Percentiles rank a stretch among this genome's conserved stretches.
Evolutionary conservation across 2,797 vertebrate genomes (phyloP).

Genomic region (Chiloscyllium punctatum): DNA sequence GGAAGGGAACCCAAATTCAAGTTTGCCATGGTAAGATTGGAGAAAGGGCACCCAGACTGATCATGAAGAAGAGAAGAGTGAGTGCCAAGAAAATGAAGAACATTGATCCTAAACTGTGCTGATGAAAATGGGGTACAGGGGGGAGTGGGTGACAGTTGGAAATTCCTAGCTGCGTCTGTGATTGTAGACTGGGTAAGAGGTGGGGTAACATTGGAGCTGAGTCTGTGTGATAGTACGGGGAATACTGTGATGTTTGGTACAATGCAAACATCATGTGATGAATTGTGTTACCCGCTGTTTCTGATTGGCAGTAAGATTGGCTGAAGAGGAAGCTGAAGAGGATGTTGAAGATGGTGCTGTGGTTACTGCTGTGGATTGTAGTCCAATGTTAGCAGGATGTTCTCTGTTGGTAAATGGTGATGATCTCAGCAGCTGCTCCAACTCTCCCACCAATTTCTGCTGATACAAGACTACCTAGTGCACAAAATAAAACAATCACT

Average conservation of each 20-base stretch:
- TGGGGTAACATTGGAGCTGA: background rate
- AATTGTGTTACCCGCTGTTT: slow-evolving; percentile 11
- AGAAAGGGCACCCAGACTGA: background rate
- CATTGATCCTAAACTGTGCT: background rate
- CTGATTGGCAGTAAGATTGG: background rate
- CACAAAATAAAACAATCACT: background rate
- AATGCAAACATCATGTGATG: background rate
- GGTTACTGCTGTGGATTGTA: background rate
- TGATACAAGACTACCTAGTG: slow-evolving; percentile 17
- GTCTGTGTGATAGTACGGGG: no score
- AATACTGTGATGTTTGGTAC: background rate
- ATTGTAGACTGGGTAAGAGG: background rate
- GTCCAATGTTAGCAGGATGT: background rate
- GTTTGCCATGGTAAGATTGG: background rate
- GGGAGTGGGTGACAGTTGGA: no score
- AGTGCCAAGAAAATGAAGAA: background rate
- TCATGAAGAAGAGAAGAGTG: background rate
- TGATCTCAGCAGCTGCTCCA: slow-evolving; percentile 30
- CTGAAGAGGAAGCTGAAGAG: slow-evolving; percentile 10
- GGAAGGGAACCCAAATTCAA: background rate
- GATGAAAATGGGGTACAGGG: background rate
- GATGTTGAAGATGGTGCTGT: slow-evolving; percentile 22
- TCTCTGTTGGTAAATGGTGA: background rate
- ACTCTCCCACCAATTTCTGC: slow-evolving; percentile 32
- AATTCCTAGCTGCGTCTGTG: background rate